A percentile compares a stretch with the other conserved stretches of the same genome.
Evolutionary conservation across 2,113 vertebrate species (phyloP).

Genomic region (Bagarius yarrelli): DNA sequence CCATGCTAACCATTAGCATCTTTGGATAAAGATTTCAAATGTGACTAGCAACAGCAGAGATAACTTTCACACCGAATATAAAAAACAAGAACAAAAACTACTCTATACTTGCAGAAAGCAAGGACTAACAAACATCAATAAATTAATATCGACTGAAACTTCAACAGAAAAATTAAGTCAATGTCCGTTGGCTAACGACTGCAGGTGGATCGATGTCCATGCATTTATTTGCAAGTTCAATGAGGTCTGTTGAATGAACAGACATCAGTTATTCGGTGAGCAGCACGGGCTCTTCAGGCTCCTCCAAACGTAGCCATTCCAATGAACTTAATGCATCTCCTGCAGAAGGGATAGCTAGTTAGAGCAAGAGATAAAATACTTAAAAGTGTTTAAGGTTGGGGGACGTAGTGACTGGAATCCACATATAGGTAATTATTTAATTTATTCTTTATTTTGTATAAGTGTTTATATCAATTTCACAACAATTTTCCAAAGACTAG

Average conservation of each 20-base stretch:
- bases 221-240: conserved; percentile 33
- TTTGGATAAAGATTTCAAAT: background rate
- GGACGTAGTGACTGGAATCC: background rate
- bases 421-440: background rate
- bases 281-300: background rate
- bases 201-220: conserved; percentile 24
- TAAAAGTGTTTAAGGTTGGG: too few relatives aligned
- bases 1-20: background rate
- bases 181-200: background rate
- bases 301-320: background rate
- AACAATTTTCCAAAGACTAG: background rate
- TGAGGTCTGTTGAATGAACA: conserved; percentile 14
- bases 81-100: background rate
- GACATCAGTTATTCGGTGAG: background rate
- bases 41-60: too few relatives aligned
- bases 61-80: too few relatives aligned
- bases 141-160: background rate
- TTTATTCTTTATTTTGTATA: background rate
- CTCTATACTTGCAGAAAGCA: background rate
- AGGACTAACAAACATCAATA: background rate
- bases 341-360: background rate
- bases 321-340: background rate
- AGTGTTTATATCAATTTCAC: background rate
- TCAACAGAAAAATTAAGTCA: background rate
- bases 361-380: too few relatives aligned